Conservation (phyloP, 2,113 vertebrate genomes). For the Nothocercus nigrocapillus region DNA sequence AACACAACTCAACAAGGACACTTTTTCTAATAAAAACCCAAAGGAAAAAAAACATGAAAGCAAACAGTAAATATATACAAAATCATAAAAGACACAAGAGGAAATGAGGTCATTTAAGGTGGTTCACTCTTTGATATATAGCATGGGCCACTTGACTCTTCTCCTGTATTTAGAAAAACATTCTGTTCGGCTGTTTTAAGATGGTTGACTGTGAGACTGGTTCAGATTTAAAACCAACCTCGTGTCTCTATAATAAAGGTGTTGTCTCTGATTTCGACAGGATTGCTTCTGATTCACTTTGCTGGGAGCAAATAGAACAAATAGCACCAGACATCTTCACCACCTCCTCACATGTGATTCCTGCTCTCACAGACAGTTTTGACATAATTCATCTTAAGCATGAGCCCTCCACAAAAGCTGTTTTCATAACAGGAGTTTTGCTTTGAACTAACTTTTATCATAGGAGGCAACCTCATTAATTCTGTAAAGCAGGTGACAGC, state of each 20-base stretch:
- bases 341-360: not conserved
- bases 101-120: conserved; percentile 21
- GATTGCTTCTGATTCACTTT: conserved; percentile 18
- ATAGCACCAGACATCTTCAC: conserved; percentile 48
- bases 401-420: conserved; percentile 31
- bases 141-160: not conserved
- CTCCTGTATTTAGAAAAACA: not conserved
- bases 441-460: conserved; percentile 60
- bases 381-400: conserved; percentile 7
- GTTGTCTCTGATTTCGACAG: not conserved
- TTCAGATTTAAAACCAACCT: not conserved
- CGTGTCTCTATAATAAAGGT: not conserved
- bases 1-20: not conserved
- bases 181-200: not conserved
- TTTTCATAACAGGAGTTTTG: conserved; percentile 22
- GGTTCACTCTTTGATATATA: not conserved
- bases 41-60: conserved; percentile 25
- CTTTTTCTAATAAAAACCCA: not conserved
- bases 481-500: not conserved
- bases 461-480: conserved; percentile 36
- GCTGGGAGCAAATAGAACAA: conserved; percentile 33
- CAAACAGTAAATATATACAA: not conserved
- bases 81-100: not conserved
- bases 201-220: not conserved
- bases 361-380: conserved; percentile 50